These are phyloP conservation scores for Neofelis nebulosa DNA, from an alignment of 2,113 vertebrate species.

Conservation along the genomic window DNA sequence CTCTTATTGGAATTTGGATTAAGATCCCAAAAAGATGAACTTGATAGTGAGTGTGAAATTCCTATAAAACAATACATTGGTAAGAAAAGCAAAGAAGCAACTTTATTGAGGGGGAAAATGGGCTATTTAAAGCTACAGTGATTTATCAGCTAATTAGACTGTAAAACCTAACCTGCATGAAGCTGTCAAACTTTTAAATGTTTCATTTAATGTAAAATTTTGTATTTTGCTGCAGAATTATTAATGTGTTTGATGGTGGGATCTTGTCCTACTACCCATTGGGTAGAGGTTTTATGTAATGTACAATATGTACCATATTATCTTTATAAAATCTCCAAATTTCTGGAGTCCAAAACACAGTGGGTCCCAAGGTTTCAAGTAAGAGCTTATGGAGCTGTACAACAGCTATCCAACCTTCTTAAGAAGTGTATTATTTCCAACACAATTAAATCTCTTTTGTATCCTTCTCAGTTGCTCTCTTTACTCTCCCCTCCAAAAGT, in stretches of 20 bases:
- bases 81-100: conserved; percentile 17
- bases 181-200: neutral
- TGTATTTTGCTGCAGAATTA: conserved; percentile 16
- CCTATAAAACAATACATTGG: conserved; percentile 30
- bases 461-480: neutral
- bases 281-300: neutral
- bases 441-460: neutral
- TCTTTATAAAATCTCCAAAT: conserved; percentile 6
- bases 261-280: neutral
- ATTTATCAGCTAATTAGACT: neutral
- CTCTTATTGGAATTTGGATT: conserved; percentile 28
- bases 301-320: neutral
- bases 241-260: conserved; percentile 14
- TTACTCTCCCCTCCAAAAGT: neutral
- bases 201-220: conserved; percentile 28
- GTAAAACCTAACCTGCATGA: neutral
- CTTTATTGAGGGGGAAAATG: neutral
- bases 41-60: conserved; percentile 31
- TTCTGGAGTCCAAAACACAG: conserved; percentile 14
- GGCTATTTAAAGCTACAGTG: neutral
- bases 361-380: neutral
- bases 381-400: neutral
- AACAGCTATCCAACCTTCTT: neutral
- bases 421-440: neutral
- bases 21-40: conserved; percentile 22